Percentiles rank a stretch among this genome's conserved stretches.
These are phyloP conservation scores for Hypomecis punctinalis DNA, from an alignment of 2,888 invertebrate species.

Conservation along the genomic window DNA sequence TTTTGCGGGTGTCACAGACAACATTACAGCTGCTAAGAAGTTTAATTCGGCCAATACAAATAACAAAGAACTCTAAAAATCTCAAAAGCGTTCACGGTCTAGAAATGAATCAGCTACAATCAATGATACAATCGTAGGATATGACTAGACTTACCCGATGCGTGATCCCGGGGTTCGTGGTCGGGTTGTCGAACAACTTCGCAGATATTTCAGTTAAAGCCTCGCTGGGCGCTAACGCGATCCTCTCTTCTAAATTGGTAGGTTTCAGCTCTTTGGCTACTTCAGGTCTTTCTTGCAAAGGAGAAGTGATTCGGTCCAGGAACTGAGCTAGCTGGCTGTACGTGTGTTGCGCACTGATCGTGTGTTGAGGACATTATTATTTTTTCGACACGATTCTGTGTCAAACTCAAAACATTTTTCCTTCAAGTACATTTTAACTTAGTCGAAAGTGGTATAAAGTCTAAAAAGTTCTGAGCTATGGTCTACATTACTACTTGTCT, in stretches of 20 bases:
- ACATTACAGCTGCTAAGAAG: too few species aligned
- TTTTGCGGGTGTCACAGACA: too few species aligned
- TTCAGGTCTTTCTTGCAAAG: constrained; percentile 69
- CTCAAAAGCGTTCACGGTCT: too few species aligned
- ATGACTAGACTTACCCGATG: constrained; percentile 63
- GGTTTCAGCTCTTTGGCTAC: constrained; percentile 64
- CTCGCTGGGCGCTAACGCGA: constrained; percentile 65
- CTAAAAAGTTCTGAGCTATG: too few species aligned
- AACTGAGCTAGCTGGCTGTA: constrained; percentile 91
- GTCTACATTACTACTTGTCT: too few species aligned
- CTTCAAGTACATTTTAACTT: too few species aligned
- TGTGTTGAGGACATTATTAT: constrained; percentile 40
- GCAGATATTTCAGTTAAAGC: constrained; percentile 64
- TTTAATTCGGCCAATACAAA: too few species aligned
- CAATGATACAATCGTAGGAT: not conserved
- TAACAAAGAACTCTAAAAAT: too few species aligned
- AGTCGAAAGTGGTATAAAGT: too few species aligned
- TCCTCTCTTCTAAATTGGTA: constrained; percentile 68
- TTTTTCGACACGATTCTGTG: not conserved
- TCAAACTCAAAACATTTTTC: too few species aligned
- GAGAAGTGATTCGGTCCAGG: constrained; percentile 88
- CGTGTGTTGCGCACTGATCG: constrained; percentile 89
- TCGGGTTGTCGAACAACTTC: constrained; percentile 72
- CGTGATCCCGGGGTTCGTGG: constrained; percentile 71
- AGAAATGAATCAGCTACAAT: not conserved